Base-by-base conservation (phyloP, 2,113 vertebrate species). In the Zeus faber region DNA sequence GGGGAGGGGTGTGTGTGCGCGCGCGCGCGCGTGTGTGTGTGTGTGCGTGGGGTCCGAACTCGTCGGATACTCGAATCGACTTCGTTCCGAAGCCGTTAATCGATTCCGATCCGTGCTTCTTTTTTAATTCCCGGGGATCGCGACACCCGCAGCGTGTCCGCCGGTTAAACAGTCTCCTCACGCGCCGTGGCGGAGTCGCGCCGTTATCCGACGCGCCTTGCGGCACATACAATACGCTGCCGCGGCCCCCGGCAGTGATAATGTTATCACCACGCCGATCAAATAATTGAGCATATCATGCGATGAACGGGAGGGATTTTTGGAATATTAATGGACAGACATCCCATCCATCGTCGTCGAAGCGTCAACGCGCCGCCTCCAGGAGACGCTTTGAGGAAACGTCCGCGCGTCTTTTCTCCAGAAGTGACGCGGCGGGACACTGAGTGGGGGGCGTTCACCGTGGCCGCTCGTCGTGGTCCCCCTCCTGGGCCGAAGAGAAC, bases 241-340 rank as follows among this genome's bases (percentile, higher is more conserved):
- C 40, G 5, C n/a, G 2, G 6, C 6, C 18, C 7, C 41, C 41
- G 16, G 8, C 16, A 20, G 41, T 8, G 21, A 29, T 4, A 17
- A 65, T 52, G 33, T 51, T 52, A 26, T 48, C 26, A 55, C 37
- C 22, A 2, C 56, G 8, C 21, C 35, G 43, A 49, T 55, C 9
- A 18, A 13, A 26, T 41, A 37, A 14, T 37, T 45, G 22, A 39
- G 20, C 25, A 5, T 25, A 7, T 31, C 40, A 37, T 46, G 16
- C 39, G 14, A 23, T 37, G 6, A 53, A 18, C 3, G 9, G 20
- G 35, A 46, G 54, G 29, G 51, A 18, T 51, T 35, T 2, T 29
- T 18, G 9, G 20, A 20, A 45, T 21, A 45, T 45, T 22, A 20
- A 18, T 45, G 40, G 8, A 17, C 17, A 16, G n/a, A 46, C 22